Evolutionary conservation across 2,113 vertebrate species (phyloP).

Genomic region (Leptobrachium ailaonicum): DNA sequence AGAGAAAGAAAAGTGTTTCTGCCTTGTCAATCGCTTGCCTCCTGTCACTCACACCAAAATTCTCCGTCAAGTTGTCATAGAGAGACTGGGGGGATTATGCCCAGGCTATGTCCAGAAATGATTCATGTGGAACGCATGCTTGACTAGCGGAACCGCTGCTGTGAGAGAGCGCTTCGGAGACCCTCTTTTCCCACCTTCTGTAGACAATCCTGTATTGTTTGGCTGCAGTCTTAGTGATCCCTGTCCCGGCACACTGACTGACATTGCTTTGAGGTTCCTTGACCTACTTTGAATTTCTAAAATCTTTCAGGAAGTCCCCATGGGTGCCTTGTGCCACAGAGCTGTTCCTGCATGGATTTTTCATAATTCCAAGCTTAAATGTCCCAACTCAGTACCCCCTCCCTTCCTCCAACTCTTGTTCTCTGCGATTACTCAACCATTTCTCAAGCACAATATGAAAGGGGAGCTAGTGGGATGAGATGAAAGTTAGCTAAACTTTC

Average conservation of each 20-base stretch:
- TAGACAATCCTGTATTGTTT: conserved; percentile 70
- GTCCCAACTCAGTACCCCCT: conserved; percentile 29
- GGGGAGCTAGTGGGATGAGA: conserved; percentile 2
- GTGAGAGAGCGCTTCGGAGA: conserved; percentile 64
- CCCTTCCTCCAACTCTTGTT: conserved; percentile 36
- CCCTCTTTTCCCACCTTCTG: conserved; percentile 67
- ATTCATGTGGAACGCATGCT: conserved; percentile 76
- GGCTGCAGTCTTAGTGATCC: conserved; percentile 58
- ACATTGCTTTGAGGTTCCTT: conserved; percentile 58
- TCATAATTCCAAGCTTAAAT: conserved; percentile 52
- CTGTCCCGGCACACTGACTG: conserved; percentile 57
- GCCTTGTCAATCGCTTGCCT: conserved; percentile 60
- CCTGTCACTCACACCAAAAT: conserved; percentile 67
- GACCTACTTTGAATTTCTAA: conserved; percentile 70
- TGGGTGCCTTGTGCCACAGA: conserved; percentile 64
- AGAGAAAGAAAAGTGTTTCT: conserved; percentile 27
- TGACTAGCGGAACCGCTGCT: conserved; percentile 71
- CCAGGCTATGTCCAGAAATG: conserved; percentile 70
- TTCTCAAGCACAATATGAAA: conserved; percentile 44
- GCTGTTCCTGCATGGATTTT: conserved; percentile 56
- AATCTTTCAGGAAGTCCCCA: conserved; percentile 69
- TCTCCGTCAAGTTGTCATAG: conserved; percentile 75
- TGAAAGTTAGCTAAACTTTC: conserved; percentile 39
- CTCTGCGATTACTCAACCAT: conserved; percentile 50
- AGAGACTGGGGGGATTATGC: conserved; percentile 67